phyloP scores from a whole-genome alignment of 2,797 vertebrate genomes.

The Pteronotus mesoamericanus region DNA sequence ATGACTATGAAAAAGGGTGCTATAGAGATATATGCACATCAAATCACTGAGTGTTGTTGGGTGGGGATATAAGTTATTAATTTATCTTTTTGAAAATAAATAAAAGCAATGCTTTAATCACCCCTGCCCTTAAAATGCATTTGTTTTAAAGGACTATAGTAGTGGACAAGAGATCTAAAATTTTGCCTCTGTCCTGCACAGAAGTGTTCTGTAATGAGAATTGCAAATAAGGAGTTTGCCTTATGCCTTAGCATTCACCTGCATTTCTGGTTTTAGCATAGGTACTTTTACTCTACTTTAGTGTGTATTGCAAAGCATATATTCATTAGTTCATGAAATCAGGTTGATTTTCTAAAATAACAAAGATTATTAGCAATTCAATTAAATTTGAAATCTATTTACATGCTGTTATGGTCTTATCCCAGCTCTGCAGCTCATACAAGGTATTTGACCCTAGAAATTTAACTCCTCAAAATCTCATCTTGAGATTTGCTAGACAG shows the following conservation, averaged over 20 bases:
- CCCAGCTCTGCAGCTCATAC: background rate
- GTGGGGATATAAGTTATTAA: background rate
- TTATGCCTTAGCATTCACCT: too few relatives aligned
- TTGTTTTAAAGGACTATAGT: background rate
- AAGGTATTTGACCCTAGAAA: background rate
- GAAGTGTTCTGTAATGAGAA: background rate
- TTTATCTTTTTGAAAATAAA: conserved; percentile 51
- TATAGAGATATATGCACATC: background rate
- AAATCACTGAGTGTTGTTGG: background rate
- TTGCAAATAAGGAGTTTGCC: background rate
- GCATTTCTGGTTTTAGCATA: background rate
- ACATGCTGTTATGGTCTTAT: background rate
- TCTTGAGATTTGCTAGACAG: background rate
- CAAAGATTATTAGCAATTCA: background rate
- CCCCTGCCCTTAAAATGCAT: background rate
- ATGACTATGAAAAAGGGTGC: conserved; percentile 46
- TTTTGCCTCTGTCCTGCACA: background rate
- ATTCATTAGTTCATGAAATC: background rate
- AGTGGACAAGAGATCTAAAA: background rate
- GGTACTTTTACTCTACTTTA: background rate
- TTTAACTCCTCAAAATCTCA: conserved; percentile 4
- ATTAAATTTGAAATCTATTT: conserved; percentile 41
- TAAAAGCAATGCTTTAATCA: conserved; percentile 9
- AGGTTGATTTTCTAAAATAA: background rate
- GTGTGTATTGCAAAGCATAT: background rate